A percentile compares a stretch with the other conserved stretches of the same genome.
These are phyloP conservation scores for Patella ulyssiponensis DNA, from an alignment of 2,888 invertebrate species.

Conservation along the genomic window DNA sequence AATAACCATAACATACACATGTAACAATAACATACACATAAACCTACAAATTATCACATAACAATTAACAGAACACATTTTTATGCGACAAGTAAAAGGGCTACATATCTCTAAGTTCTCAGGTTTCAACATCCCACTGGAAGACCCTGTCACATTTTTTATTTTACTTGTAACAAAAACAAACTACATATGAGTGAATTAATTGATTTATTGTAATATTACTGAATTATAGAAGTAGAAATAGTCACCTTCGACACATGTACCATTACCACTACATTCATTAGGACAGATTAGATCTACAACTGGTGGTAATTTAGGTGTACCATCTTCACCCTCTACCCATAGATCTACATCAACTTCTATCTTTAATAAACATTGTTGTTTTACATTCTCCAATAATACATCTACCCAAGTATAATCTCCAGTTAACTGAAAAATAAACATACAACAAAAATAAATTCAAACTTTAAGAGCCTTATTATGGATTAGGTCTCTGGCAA, in stretches of 20 bases:
- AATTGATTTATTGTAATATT: too few relatives aligned
- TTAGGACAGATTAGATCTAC: slow-evolving; percentile 35
- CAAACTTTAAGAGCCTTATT: not conserved
- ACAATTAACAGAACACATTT: too few relatives aligned
- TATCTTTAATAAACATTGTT: slow-evolving; percentile 36
- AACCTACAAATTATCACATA: too few relatives aligned
- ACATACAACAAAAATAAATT: not conserved
- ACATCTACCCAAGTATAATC: slow-evolving; percentile 24
- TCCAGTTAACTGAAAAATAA: slow-evolving; percentile 29
- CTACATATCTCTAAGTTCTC: too few relatives aligned
- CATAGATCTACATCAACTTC: slow-evolving; percentile 33
- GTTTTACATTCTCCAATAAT: slow-evolving; percentile 29
- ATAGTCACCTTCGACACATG: slow-evolving; percentile 35
- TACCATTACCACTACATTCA: slow-evolving; percentile 38
- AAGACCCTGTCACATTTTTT: too few relatives aligned
- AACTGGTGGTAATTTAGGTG: slow-evolving; percentile 18
- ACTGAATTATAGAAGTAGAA: too few relatives aligned
- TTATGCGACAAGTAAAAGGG: too few relatives aligned
- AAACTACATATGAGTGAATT: too few relatives aligned
- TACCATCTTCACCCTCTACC: slow-evolving; percentile 22
- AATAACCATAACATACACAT: not conserved
- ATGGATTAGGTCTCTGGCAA: too few relatives aligned
- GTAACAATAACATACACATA: too few relatives aligned
- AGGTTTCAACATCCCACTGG: too few relatives aligned
- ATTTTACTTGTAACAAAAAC: too few relatives aligned